Percentiles rank a stretch among this genome's conserved stretches.
Evolutionary conservation across 2,113 vertebrate genomes (phyloP).

Genomic region (Rousettus leschenaultii): DNA sequence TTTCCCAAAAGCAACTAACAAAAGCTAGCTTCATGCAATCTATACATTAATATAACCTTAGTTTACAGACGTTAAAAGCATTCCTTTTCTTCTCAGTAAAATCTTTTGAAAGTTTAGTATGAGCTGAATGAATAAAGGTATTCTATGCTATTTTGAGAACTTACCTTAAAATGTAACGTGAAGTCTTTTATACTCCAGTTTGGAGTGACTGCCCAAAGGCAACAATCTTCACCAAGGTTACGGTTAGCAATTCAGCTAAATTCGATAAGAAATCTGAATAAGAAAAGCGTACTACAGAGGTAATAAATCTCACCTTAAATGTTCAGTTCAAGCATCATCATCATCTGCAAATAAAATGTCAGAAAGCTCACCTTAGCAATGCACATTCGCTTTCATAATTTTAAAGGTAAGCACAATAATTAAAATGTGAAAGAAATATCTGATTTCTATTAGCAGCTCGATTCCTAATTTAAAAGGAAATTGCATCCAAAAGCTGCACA

Average conservation of each 20-base stretch:
- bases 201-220: not conserved
- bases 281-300: not conserved
- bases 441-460: not conserved
- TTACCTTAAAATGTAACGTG: slow-evolving; percentile 45
- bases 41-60: not conserved
- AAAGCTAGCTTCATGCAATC: not conserved
- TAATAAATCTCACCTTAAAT: slow-evolving; percentile 51
- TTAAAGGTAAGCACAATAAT: slow-evolving; percentile 33
- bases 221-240: slow-evolving; percentile 35
- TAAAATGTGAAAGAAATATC: slow-evolving; percentile 19
- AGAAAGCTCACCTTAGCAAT: slow-evolving; percentile 30
- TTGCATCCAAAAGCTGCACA: not conserved
- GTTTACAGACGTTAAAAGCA: not conserved
- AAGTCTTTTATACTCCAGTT: slow-evolving; percentile 1
- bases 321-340: slow-evolving; percentile 45
- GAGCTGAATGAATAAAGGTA: slow-evolving; percentile 16
- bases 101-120: not conserved
- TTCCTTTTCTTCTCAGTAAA: not conserved
- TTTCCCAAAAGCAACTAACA: not conserved
- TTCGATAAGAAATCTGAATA: not conserved
- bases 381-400: not conserved
- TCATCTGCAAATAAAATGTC: slow-evolving; percentile 42
- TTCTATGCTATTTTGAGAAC: not conserved
- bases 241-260: slow-evolving; percentile 31
- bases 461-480: not conserved